Percentiles rank a stretch among this genome's conserved stretches.
phyloP scores from a whole-genome alignment of 2,888 invertebrate species.

The Caenorhabditis japonica region DNA sequence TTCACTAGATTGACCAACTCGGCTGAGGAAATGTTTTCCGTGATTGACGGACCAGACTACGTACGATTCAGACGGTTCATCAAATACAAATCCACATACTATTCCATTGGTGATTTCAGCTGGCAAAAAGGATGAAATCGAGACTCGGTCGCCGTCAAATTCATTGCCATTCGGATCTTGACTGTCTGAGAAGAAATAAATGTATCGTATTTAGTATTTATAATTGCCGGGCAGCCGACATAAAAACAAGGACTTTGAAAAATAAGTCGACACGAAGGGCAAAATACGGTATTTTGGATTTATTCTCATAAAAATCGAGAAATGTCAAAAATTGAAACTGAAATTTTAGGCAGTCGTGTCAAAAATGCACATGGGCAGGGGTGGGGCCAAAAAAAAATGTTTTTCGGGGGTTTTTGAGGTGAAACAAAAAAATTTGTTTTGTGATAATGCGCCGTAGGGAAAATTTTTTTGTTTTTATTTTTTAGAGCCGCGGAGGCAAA shows the following conservation, averaged over 20 bases:
- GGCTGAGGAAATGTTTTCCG: slow-evolving; percentile 7
- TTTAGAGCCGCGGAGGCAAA: too few relatives aligned
- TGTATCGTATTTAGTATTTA: neutral
- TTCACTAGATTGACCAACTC: slow-evolving; percentile 10
- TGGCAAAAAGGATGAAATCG: slow-evolving; percentile 7
- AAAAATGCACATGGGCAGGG: too few relatives aligned
- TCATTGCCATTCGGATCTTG: slow-evolving; percentile 23
- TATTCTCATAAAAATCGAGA: neutral
- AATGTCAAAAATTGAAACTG: neutral
- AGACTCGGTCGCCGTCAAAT: slow-evolving; percentile 13
- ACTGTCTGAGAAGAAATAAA: slow-evolving; percentile 11
- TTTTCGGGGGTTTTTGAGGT: too few relatives aligned
- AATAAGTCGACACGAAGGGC: too few relatives aligned
- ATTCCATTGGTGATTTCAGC: slow-evolving; percentile 9
- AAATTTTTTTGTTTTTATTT: too few relatives aligned
- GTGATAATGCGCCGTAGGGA: too few relatives aligned
- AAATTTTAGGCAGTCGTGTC: too few relatives aligned
- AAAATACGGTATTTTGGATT: neutral
- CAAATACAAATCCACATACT: slow-evolving; percentile 28
- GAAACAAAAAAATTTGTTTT: too few relatives aligned
- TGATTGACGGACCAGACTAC: slow-evolving; percentile 11
- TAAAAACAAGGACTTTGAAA: too few relatives aligned
- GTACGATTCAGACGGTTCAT: slow-evolving; percentile 13
- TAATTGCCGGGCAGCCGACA: neutral
- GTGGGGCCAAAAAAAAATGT: too few relatives aligned